Evolutionary conservation across 1,140 invertebrate genomes (phyloP), one percentile per base, ranked within the genome.

Genomic region (Trachymyrmex septentrionalis): DNA sequence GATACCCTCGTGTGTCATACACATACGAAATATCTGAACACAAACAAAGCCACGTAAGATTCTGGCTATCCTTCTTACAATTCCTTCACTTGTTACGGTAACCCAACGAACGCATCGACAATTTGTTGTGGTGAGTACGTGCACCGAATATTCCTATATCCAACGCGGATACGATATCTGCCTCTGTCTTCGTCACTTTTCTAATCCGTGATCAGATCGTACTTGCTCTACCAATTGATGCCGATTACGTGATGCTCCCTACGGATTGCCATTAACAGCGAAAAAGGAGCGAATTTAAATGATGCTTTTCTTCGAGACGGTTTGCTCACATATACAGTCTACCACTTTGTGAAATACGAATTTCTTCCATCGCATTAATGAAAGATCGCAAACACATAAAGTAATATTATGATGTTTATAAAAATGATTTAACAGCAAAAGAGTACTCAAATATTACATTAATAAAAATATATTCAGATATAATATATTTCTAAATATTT

Each of bases 91-190:
- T 24, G 66, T 69, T 69, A 87, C 55, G 57, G 85, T 61, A 66
- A 82, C 38, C 64, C 86, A 59, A 64, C 86, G 57, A 64, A 78
- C 63, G 73, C 48, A 75, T 69, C 53, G 55, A 57, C 81, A 84
- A 87, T 92, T 87, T 72, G 85, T 86, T 66, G 87, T 10, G 27
- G 84, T 24, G 86, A 87, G 82, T 91, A 92, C 91, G 91, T 92
- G 91, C 73, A n/a, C 48, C 19, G 91, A 91, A 92, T n/a, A n/a
- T 92, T 57, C 67, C 24, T 57, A 44, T n/a, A 67, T 24, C 21
- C 21, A 57, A 34, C 16, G 4, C 21, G 55, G 24, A 86, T 73
- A 19, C 84, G 61, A 69, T 87, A 87, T 85, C 85, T 87, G 77
- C 27, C 75, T 85, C 48, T 57, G 57, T 57, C 61, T 81, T 66